These are phyloP conservation scores for Conus betulinus DNA, from an alignment of 1,140 invertebrate genomes.

Conservation along the genomic window DNA sequence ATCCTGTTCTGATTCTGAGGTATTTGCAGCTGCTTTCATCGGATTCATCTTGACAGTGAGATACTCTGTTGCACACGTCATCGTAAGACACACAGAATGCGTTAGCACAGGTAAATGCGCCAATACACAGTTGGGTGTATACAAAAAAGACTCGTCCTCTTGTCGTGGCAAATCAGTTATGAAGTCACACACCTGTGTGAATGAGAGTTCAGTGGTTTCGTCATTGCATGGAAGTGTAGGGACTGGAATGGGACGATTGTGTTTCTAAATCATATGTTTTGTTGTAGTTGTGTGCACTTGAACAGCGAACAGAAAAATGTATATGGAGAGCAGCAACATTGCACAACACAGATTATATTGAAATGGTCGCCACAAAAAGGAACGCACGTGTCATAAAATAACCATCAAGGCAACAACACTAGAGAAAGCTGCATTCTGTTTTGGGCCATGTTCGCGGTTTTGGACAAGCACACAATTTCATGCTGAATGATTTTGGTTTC, in stretches of 20 bases:
- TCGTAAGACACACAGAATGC: background rate
- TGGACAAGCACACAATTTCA: no score
- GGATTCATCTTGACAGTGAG: background rate
- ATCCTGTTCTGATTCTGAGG: background rate
- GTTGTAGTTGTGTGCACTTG: background rate
- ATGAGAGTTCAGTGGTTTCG: background rate
- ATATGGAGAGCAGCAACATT: background rate
- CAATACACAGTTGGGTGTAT: background rate
- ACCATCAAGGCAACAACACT: background rate
- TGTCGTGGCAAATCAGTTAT: background rate
- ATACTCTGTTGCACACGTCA: background rate
- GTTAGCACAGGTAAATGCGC: background rate
- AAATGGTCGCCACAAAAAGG: background rate
- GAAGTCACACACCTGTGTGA: conserved; percentile 16
- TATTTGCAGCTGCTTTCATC: conserved; percentile 33
- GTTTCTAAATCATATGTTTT: background rate
- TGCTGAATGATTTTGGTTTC: no score
- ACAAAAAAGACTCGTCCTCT: background rate
- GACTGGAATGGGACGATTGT: background rate
- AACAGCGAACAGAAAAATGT: background rate
- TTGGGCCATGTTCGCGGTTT: conserved; percentile 48
- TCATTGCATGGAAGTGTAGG: background rate
- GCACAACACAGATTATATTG: background rate
- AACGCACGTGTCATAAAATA: background rate
- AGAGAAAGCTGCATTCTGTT: conserved; percentile 48